These are phyloP conservation scores for Brachystomella parvula DNA, from an alignment of 1,140 invertebrate species.

Conservation along the genomic window DNA sequence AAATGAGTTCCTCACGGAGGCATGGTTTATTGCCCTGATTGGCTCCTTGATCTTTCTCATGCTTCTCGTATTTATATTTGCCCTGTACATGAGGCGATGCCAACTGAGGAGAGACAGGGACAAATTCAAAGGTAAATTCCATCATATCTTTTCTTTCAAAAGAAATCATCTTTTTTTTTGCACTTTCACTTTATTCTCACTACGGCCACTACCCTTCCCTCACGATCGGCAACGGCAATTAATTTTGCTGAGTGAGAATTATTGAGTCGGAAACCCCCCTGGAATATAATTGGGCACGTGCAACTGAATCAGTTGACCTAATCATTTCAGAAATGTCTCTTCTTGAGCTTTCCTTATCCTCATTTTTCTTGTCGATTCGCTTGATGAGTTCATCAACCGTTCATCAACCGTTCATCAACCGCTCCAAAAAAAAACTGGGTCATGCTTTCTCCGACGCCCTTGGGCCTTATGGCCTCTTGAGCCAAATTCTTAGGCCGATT, in stretches of 20 bases:
- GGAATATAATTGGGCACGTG: too few relatives aligned
- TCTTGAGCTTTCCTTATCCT: too few relatives aligned
- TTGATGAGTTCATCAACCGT: too few relatives aligned
- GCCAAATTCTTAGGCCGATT: too few relatives aligned
- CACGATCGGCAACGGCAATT: not conserved
- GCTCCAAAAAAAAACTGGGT: too few relatives aligned
- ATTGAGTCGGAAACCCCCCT: too few relatives aligned
- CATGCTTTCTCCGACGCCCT: too few relatives aligned
- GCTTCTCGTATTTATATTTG: slow-evolving; percentile 55
- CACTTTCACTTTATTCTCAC: not conserved
- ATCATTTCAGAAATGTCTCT: too few relatives aligned
- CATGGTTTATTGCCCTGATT: slow-evolving; percentile 67
- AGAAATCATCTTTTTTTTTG: slow-evolving; percentile 2
- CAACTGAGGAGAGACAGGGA: slow-evolving; percentile 41
- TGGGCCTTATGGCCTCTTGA: too few relatives aligned
- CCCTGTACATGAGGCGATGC: slow-evolving; percentile 54
- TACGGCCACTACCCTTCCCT: not conserved
- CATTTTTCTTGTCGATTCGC: too few relatives aligned
- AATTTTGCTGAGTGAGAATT: not conserved
- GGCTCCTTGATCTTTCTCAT: slow-evolving; percentile 59
- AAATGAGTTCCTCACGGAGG: slow-evolving; percentile 37
- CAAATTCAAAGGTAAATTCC: slow-evolving; percentile 36
- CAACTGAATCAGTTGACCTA: too few relatives aligned
- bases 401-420: not conserved
- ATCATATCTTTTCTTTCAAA: slow-evolving; percentile 14